A percentile compares a stretch with the other conserved stretches of the same genome.
Evolutionary conservation across 2,888 invertebrate genomes (phyloP).

Genomic region (Liopterus haemorrhoidalis): DNA sequence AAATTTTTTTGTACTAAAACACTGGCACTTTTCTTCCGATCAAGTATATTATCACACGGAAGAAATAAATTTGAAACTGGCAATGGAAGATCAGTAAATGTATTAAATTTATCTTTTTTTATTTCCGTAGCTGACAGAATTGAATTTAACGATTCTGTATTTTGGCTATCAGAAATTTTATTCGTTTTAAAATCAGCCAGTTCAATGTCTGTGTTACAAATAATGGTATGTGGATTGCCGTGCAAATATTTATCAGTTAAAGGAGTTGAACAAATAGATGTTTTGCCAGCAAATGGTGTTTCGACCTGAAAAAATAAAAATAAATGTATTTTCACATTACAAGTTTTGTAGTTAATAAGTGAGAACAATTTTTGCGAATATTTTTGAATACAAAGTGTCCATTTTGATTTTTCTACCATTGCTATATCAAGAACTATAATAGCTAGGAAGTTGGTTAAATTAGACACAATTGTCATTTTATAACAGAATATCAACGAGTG

Average conservation of each 20-base stretch:
- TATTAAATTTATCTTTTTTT: slow-evolving; percentile 32
- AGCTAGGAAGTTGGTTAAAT: too few species aligned
- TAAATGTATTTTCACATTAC: too few species aligned
- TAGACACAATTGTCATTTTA: too few species aligned
- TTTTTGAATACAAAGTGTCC: too few species aligned
- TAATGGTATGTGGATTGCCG: slow-evolving; percentile 66
- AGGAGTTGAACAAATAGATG: slow-evolving; percentile 73
- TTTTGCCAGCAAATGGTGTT: slow-evolving; percentile 60
- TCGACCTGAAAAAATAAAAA: too few species aligned
- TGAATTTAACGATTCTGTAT: slow-evolving; percentile 22
- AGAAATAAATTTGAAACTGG: slow-evolving; percentile 29
- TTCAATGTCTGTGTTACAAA: slow-evolving; percentile 60
- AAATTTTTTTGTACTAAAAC: neutral
- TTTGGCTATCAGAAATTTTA: slow-evolving; percentile 26
- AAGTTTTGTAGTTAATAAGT: too few species aligned
- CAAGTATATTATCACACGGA: slow-evolving; percentile 31
- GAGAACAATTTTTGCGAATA: too few species aligned
- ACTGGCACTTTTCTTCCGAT: slow-evolving; percentile 47
- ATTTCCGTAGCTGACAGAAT: slow-evolving; percentile 8
- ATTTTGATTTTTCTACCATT: too few species aligned
- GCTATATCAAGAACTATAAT: too few species aligned
- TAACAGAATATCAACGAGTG: too few species aligned
- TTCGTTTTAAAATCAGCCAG: slow-evolving; percentile 23
- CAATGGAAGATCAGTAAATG: slow-evolving; percentile 42
- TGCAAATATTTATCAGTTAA: slow-evolving; percentile 71